These are phyloP conservation scores for Astropecten irregularis DNA, from an alignment of 53 echinoderm and acorn worm species.

Conservation along the genomic window DNA sequence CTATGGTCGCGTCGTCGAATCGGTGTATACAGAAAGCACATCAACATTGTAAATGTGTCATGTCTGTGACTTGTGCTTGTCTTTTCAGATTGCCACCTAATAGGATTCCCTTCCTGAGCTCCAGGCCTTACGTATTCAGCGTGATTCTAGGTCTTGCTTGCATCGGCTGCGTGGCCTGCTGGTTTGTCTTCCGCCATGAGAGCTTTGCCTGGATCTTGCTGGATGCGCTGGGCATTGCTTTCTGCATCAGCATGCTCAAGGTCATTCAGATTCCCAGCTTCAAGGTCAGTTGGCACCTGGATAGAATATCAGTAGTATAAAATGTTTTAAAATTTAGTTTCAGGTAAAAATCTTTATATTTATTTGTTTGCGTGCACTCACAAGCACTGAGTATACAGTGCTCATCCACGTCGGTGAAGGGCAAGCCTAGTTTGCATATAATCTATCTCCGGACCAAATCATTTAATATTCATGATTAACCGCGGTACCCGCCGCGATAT, in stretches of 20 bases:
- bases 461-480: no score
- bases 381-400: no score
- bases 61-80: no score
- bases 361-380: background rate
- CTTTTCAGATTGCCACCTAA: conserved; percentile 46
- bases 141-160: conserved; percentile 60
- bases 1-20: no score
- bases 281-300: conserved; percentile 86
- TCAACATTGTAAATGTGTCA: no score
- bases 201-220: conserved; percentile 91
- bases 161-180: conserved; percentile 74
- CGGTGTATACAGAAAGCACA: no score
- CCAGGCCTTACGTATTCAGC: conserved; percentile 61
- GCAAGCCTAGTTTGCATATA: no score
- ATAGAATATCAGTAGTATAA: no score
- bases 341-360: background rate
- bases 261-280: conserved; percentile 80
- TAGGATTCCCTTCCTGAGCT: conserved; percentile 62
- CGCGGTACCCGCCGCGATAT: no score
- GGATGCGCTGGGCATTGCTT: conserved; percentile 79
- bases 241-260: conserved; percentile 87
- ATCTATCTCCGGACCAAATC: no score
- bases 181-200: conserved; percentile 90
- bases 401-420: no score
- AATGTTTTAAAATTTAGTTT: background rate